Evolutionary conservation across 2,797 vertebrate genomes (phyloP).

Genomic region (Aselliscus stoliczkanus): DNA sequence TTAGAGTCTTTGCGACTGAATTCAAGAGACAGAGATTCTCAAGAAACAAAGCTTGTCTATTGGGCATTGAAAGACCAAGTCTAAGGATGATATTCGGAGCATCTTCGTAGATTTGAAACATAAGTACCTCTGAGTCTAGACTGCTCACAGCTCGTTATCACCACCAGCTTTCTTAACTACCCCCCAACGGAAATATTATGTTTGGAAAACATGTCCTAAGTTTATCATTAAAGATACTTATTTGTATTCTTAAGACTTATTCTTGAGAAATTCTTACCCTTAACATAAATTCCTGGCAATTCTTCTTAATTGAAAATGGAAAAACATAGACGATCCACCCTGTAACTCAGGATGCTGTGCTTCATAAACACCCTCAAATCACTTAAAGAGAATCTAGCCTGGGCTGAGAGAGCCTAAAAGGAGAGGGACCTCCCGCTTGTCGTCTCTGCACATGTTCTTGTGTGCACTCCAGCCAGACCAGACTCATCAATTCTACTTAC

Average conservation of each 20-base stretch:
- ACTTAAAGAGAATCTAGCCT: neutral
- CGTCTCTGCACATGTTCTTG: neutral
- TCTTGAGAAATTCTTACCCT: neutral
- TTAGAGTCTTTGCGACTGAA: neutral
- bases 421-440: neutral
- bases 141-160: neutral
- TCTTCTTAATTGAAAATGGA: neutral
- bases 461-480: neutral
- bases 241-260: neutral
- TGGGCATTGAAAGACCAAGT: neutral
- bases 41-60: neutral
- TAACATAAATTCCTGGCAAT: neutral
- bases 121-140: neutral
- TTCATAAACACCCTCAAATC: neutral
- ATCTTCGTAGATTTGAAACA: neutral
- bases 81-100: neutral
- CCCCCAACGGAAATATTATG: neutral
- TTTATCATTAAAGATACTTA: neutral
- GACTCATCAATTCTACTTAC: neutral
- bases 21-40: neutral
- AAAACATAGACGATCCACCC: neutral
- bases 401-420: neutral
- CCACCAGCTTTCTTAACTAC: neutral
- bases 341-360: neutral
- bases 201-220: neutral